phyloP scores from a whole-genome alignment of 2,888 invertebrate species.

The Leptinotarsa peninsularis region DNA sequence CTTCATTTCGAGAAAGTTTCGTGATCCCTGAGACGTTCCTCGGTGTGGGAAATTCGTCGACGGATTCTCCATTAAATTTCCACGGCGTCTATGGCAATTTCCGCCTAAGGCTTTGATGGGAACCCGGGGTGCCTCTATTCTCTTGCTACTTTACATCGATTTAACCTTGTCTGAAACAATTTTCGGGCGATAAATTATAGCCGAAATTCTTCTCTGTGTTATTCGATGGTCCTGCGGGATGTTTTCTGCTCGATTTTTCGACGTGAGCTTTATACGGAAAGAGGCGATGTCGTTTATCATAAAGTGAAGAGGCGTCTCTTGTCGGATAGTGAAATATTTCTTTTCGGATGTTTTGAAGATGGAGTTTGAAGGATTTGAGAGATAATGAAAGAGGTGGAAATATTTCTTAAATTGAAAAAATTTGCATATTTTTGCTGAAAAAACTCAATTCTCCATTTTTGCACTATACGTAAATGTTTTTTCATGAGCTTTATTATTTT shows the following conservation, averaged over 20 bases:
- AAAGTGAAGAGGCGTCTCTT: background rate
- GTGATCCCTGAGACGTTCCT: constrained; percentile 15
- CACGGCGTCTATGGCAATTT: constrained; percentile 1
- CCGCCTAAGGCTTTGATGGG: constrained; percentile 1
- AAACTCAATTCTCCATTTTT: too few species aligned
- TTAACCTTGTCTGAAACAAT: constrained; percentile 29
- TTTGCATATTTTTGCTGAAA: too few species aligned
- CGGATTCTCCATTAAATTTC: constrained; percentile 14
- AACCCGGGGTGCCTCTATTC: constrained; percentile 9
- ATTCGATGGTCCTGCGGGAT: constrained; percentile 15
- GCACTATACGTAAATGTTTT: too few species aligned
- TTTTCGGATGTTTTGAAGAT: background rate
- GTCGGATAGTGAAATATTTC: background rate
- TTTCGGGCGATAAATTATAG: constrained; percentile 28
- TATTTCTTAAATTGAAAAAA: too few species aligned
- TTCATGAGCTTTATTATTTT: too few species aligned
- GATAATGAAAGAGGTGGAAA: too few species aligned
- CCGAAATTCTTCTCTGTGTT: background rate
- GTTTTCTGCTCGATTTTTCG: constrained; percentile 9
- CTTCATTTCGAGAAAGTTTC: constrained; percentile 13
- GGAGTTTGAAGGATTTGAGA: too few species aligned
- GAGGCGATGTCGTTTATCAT: constrained; percentile 10
- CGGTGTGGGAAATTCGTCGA: background rate
- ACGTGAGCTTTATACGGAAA: background rate
- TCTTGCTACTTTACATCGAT: constrained; percentile 27